These are phyloP conservation scores for Dipodomys merriami DNA, from an alignment of 2,113 vertebrate genomes.

Conservation along the genomic window DNA sequence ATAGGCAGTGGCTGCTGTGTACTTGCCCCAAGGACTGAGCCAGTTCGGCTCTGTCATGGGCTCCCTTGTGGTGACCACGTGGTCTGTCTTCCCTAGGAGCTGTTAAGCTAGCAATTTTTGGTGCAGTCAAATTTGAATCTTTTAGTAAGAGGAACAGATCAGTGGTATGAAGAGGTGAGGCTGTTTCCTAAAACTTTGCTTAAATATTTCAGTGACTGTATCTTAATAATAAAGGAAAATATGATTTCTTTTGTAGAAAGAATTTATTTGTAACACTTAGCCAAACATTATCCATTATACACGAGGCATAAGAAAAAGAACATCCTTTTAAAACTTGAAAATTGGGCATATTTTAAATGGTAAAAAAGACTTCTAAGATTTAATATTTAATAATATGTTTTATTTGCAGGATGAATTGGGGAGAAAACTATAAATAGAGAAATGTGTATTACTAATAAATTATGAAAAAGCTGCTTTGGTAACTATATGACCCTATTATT, in stretches of 20 bases:
- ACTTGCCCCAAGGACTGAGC: conserved; percentile 36
- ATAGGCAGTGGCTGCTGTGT: neutral
- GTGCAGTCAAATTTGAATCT: conserved; percentile 1
- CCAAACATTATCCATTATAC: neutral
- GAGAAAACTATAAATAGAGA: neutral
- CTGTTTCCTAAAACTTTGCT: neutral
- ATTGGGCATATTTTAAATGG: neutral
- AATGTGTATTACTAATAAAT: conserved; percentile 12
- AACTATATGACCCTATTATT: neutral
- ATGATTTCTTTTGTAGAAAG: neutral
- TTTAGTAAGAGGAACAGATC: neutral
- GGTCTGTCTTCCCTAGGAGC: neutral
- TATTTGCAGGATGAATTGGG: conserved; percentile 37
- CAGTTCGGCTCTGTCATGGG: neutral
- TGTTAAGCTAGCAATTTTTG: neutral
- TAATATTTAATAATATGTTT: conserved; percentile 58
- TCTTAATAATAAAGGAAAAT: neutral
- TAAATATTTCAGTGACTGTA: conserved; percentile 7
- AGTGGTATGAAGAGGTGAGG: neutral
- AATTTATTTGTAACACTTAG: conserved; percentile 40
- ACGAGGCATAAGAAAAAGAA: neutral
- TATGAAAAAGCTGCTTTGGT: conserved; percentile 34
- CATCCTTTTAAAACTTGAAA: conserved; percentile 10
- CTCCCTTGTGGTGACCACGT: neutral
- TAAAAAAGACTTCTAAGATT: conserved; percentile 48